A percentile compares a stretch with the other conserved stretches of the same genome.
phyloP scores from a whole-genome alignment of 2,888 invertebrate species.

The Augiades crinisus region DNA sequence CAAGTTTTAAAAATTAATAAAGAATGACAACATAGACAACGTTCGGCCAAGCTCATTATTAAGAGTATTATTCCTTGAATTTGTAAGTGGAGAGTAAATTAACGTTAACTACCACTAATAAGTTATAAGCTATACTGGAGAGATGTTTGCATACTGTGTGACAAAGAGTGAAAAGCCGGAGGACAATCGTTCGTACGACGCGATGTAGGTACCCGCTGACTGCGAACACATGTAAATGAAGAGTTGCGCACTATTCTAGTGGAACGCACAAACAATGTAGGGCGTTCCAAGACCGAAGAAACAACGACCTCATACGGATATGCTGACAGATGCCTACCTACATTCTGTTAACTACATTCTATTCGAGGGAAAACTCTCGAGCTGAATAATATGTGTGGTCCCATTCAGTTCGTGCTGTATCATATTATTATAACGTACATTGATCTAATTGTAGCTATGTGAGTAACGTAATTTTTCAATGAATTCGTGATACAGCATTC shows the following conservation, averaged over 20 bases:
- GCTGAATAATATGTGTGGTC: conserved; percentile 8
- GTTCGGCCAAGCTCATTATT: too few species aligned
- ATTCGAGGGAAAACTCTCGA: conserved; percentile 10
- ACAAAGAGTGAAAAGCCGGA: conserved; percentile 61
- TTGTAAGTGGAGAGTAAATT: conserved; percentile 36
- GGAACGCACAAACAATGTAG: conserved; percentile 35
- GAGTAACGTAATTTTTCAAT: conserved; percentile 12
- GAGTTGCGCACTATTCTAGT: conserved; percentile 44
- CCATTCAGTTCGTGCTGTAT: conserved; percentile 1
- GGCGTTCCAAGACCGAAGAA: conserved; percentile 35
- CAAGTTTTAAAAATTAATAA: too few species aligned
- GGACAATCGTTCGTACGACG: conserved; percentile 50
- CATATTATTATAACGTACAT: conserved; percentile 13
- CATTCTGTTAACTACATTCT: conserved; percentile 19
- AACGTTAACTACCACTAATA: conserved; percentile 40
- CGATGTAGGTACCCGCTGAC: conserved; percentile 45
- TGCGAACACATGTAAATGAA: conserved; percentile 61
- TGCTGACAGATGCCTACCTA: conserved; percentile 15
- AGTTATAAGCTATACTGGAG: conserved; percentile 45
- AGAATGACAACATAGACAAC: too few species aligned
- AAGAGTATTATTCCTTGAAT: too few species aligned
- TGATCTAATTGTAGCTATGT: conserved; percentile 7
- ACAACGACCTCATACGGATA: conserved; percentile 43
- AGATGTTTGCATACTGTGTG: conserved; percentile 62
- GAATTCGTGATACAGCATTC: conserved; percentile 10